Base-by-base conservation (phyloP, 92 coral and sea anemone genomes). In the Zoanthus solanderi region DNA sequence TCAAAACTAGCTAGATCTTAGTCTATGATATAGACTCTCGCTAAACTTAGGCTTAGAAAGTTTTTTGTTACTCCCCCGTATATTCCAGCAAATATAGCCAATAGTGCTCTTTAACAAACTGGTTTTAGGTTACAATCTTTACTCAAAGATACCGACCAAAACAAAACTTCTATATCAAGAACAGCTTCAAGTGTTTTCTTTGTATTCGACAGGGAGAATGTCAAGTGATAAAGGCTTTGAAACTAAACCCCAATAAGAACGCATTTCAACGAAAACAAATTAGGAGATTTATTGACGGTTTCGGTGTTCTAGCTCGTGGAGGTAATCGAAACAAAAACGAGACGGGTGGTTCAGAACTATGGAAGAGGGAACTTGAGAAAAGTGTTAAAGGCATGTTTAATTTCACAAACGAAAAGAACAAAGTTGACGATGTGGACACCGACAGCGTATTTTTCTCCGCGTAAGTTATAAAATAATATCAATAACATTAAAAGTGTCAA, bases 171-270 rank as follows among this genome's bases (percentile, higher is more conserved):
- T 23, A 23, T 23, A 23, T 23, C 23, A 23, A 23, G 23, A 23
- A 23, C 23, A 34, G 42, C 42, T 34, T 34, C 42, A 3, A 1
- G 0, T 34, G 42, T 3, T 50, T 50, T 50, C 8, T 50, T 50
- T 50, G 54, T 50, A 50, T 10, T 10, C 12, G 9, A 50, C 54
- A 97, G 99, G 99, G 99, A 47, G 90, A 92, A 76, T 97, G 99
- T 23, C 90, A 93, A 28, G 97, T 97, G 17, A 90, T 95, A 85
- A 95, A 97, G 88, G 95, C 93, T 0, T 90, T 95, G 79, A 92
- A 97, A 47, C 93, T 97, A 34, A 91, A 83, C 72, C 84, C 75
- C 65, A 76, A 78, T 1, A 86, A 85, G n/a, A 74, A 87, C 37
- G 67, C 54, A 1, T 32, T 83, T 44, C 88, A 87, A 12, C 90